Conservation (phyloP, 1,140 invertebrate species). For the Leguminivora glycinivorella region DNA sequence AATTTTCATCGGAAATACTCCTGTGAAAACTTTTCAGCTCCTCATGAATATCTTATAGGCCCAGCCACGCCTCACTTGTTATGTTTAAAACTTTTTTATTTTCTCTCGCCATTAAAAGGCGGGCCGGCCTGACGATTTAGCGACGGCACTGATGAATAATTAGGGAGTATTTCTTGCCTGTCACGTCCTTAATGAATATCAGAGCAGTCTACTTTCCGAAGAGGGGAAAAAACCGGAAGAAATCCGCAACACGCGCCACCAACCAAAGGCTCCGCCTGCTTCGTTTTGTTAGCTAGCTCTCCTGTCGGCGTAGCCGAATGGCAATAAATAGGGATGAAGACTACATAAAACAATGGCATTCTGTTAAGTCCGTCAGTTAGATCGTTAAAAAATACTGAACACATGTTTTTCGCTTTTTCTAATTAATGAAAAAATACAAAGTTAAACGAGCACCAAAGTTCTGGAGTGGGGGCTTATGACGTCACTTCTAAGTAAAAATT, state of each 20-base stretch:
- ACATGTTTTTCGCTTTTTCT: no score
- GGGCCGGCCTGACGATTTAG: slow-evolving; percentile 63
- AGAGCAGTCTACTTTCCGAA: slow-evolving; percentile 45
- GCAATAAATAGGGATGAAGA: no score
- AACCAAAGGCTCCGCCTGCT: no score
- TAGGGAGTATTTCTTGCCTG: slow-evolving; percentile 71
- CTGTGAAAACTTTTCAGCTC: slow-evolving; percentile 44
- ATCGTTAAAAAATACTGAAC: no score
- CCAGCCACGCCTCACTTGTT: slow-evolving; percentile 62
- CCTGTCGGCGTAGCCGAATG: no score
- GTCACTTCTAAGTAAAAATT: no score
- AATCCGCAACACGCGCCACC: slow-evolving; percentile 59
- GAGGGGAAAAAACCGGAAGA: slow-evolving; percentile 41
- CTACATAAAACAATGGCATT: no score
- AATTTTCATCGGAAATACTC: slow-evolving; percentile 50
- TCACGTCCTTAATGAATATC: slow-evolving; percentile 75
- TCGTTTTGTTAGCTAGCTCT: no score
- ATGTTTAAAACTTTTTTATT: slow-evolving; percentile 68
- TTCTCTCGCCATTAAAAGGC: slow-evolving; percentile 67
- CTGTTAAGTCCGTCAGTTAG: no score
- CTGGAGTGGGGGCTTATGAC: no score
- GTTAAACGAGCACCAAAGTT: no score
- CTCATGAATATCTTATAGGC: slow-evolving; percentile 64
- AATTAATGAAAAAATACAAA: no score
- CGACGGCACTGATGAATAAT: slow-evolving; percentile 71